Base-by-base conservation (phyloP, 2,797 vertebrate genomes). In the Leptatherina wallacei region DNA sequence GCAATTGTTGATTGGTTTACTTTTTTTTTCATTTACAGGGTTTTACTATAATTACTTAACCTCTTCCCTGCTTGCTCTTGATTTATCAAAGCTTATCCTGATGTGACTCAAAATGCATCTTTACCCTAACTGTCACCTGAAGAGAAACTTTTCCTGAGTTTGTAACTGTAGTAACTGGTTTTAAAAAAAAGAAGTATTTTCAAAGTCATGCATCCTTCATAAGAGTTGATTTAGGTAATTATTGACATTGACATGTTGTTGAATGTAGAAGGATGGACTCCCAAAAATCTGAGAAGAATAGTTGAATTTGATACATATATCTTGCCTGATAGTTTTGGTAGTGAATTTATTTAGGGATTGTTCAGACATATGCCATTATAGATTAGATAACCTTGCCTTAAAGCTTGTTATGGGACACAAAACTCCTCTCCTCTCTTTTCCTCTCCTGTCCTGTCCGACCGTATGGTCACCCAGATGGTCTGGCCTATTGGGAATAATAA, bases 401-500 rank as follows among this genome's bases (percentile, higher is more conserved):
- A 67, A 74, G 22, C n/a, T 47, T 38, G 66, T 36, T 38, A 47
- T 60, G 56, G 38, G 29, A 61, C 66, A 13, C 32, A 47, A 73
- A 73, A 56, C 38, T 70, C 67, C 42, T 69, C 66, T 68, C 38
- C 22, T 65, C 42, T 66, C 49, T 62, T 78, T 47, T 61, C 61
- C 27, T 75, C 57, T 56, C 58, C 61, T 61, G n/a, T 81, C 58
- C 71, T 72, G 57, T 74, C 64, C 61, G 47, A 70, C 88, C 88
- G 71, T 91, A 88, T 91, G 89, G 82, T 83, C 75, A 83, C 82
- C 89, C 92, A 92, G 88, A 91, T 92, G 90, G 90, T 79, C 80
- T 64, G 33, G 72, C 78, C 85, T 71, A 73, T 54, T 73, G 84
- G 88, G 85, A 86, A 84, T 84, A 88, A 85, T 85, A 87, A 81